Conservation (phyloP, 2,888 invertebrate species). For the Cryptocephalus moraei region DNA sequence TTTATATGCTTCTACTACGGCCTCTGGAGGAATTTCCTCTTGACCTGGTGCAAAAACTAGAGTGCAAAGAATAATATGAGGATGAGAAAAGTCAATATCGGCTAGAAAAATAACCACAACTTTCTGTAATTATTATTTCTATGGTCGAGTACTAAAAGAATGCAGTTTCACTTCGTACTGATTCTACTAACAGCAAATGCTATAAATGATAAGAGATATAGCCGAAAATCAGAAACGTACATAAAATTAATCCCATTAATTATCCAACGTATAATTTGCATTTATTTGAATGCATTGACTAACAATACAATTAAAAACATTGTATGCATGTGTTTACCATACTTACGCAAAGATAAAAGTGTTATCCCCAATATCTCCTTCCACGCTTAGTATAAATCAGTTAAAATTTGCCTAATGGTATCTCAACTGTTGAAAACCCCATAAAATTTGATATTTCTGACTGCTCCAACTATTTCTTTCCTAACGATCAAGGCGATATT, state of each 20-base stretch:
- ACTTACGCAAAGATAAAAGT: conserved; percentile 69
- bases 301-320: conserved; percentile 4
- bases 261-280: background rate
- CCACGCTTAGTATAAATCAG: conserved; percentile 84
- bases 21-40: too few species aligned
- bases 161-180: conserved; percentile 74
- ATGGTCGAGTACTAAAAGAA: conserved; percentile 77
- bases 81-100: conserved; percentile 70
- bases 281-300: too few species aligned
- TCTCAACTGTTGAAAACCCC: conserved; percentile 80
- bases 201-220: conserved; percentile 63
- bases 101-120: conserved; percentile 77
- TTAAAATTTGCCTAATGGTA: conserved; percentile 75
- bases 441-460: too few species aligned
- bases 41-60: too few species aligned
- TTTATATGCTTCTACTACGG: too few species aligned
- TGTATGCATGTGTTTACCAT: background rate
- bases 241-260: too few species aligned
- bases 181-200: conserved; percentile 55
- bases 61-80: conserved; percentile 70
- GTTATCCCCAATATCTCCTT: conserved; percentile 72
- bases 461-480: too few species aligned
- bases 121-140: conserved; percentile 79
- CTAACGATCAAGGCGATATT: too few species aligned
- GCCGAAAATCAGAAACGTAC: conserved; percentile 44